A percentile compares a stretch with the other conserved stretches of the same genome.
phyloP scores from a whole-genome alignment of 2,113 vertebrate species.

The Leptosomus discolor region DNA sequence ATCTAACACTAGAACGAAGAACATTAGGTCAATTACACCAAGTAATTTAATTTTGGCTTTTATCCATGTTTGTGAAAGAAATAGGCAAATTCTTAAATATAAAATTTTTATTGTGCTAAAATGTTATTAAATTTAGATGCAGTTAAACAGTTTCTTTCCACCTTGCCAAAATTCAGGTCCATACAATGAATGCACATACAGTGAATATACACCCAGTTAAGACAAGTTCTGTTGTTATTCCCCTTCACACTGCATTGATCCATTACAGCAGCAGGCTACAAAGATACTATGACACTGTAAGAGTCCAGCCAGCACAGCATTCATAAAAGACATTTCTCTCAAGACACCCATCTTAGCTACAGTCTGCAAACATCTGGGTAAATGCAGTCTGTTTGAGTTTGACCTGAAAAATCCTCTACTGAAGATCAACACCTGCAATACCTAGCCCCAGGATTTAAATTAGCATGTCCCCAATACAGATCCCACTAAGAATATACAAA shows the following conservation, averaged over 20 bases:
- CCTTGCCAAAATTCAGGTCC: background rate
- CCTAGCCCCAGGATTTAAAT: background rate
- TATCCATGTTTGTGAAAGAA: background rate
- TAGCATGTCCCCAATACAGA: background rate
- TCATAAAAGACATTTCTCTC: background rate
- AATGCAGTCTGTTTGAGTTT: background rate
- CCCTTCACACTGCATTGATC: background rate
- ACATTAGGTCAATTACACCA: background rate
- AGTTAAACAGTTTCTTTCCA: background rate
- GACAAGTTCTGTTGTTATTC: background rate
- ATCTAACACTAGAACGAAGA: background rate
- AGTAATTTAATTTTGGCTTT: background rate
- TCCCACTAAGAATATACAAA: background rate
- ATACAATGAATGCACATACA: rapidly evolving
- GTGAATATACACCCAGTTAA: too few relatives aligned
- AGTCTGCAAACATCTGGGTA: background rate
- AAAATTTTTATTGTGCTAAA: conserved; percentile 14
- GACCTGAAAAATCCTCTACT: background rate
- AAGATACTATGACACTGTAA: background rate
- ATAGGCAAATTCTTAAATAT: background rate
- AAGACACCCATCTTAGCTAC: background rate
- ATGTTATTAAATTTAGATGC: rapidly evolving
- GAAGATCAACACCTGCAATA: background rate
- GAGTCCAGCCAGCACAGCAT: background rate
- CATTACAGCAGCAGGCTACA: background rate